Base-by-base conservation (phyloP, 2,888 invertebrate genomes). In the Anarsia innoxiella region DNA sequence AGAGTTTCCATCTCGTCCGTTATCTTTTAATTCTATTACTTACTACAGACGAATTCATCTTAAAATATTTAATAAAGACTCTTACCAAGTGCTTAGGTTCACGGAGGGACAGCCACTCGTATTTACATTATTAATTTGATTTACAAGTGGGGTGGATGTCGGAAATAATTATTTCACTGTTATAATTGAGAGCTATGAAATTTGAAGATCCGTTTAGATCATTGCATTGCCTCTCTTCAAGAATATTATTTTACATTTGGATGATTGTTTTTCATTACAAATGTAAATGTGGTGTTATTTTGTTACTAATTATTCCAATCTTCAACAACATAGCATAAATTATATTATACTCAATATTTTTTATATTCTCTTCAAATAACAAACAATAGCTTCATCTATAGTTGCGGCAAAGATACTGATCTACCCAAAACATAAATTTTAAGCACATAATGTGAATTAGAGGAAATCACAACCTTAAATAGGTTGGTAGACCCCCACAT, bases 161-260 rank as follows among this genome's bases (percentile, higher is more conserved):
- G 56, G 53, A 65, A 73, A 73, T 72, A 76, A 79, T 82, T 77
- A 80, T 78, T 73, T 75, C 68, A 70, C 65, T 68, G 65, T 67
- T 77, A 82, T 83, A 80, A 83, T 83, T 82, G 75, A 80, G 74
- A 69, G 75, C 67, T 69, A 72, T 70, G 69, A 69, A 77, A 75
- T 79, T 75, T 76, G 66, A 71, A 66, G 62, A 62, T 71, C 60
- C 74, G 72, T 64, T 64, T 74, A 59, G 65, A 68, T 73, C 63
- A 70, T 66, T 65, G 64, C 39, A 28, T 26, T 30, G 23, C 36
- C 29, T 36, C 15, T 25, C 23, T 23, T 10, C 14, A 13, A 11
- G 9, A n/a, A 26, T 26, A 26, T 33, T 14, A 3, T 10, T 4
- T 33, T 33, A 15, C 33, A 26, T 26, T 33, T 26, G 10, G 15